phyloP scores from a whole-genome alignment of 1,140 invertebrate species.

The Hypothenemus hampei region DNA sequence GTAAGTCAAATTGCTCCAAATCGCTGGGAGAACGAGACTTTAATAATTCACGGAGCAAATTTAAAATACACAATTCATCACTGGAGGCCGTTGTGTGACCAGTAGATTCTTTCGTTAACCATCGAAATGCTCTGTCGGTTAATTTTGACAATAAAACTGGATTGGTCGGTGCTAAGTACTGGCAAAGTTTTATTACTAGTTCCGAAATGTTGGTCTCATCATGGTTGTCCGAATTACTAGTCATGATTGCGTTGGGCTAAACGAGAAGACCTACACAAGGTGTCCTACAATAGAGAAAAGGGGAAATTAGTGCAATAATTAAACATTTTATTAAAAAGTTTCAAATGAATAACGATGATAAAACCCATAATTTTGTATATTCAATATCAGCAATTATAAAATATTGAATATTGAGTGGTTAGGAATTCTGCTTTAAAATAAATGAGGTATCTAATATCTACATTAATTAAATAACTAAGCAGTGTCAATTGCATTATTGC shows the following conservation, averaged over 20 bases:
- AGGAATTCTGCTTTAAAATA: too few relatives aligned
- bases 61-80: constrained; percentile 35
- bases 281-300: constrained; percentile 15
- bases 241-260: too few relatives aligned
- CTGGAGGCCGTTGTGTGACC: constrained; percentile 12
- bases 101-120: constrained; percentile 24
- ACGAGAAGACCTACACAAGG: background rate
- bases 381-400: too few relatives aligned
- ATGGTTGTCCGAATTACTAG: constrained; percentile 9
- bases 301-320: constrained; percentile 17
- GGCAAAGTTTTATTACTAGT: constrained; percentile 39
- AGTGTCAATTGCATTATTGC: too few relatives aligned
- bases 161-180: constrained; percentile 38
- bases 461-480: too few relatives aligned
- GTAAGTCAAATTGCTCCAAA: constrained; percentile 37
- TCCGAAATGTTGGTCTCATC: constrained; percentile 31
- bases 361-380: too few relatives aligned
- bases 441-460: too few relatives aligned
- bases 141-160: constrained; percentile 34
- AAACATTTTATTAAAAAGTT: too few relatives aligned
- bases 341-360: too few relatives aligned
- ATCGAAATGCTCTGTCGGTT: constrained; percentile 37
- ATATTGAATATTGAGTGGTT: too few relatives aligned
- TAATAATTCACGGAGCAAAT: constrained; percentile 35
- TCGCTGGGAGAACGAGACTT: constrained; percentile 27